Evolutionary conservation across 2,888 invertebrate genomes (phyloP), one percentile per base, ranked within the genome.

Genomic region (Norana najaformis): DNA sequence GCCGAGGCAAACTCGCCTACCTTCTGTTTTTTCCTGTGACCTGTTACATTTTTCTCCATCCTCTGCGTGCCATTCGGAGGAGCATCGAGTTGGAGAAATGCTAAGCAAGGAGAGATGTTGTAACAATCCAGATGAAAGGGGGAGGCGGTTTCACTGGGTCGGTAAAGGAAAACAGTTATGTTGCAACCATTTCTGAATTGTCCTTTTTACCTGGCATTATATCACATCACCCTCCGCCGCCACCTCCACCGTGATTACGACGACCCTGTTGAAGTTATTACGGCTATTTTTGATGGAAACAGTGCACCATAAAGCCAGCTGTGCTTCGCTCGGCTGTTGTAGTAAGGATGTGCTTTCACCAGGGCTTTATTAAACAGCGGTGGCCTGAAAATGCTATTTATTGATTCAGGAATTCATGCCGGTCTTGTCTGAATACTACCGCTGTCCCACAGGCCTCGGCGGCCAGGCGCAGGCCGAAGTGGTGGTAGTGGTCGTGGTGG

Each of bases 311-410:
- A 69, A 69, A 69, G n/a, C 6, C 69, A 1, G 69, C 69, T 69
- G 69, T n/a, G 69, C 69, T 30, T 69, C n/a, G n/a, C 69, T 69
- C 0, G 69, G 69, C 69, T 69, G 69, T 16, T n/a, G 69, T 69
- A 69, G 69, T 69, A 69, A 69, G n/a, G 69, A 69, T n/a, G 36
- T 85, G 85, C 85, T 16, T 37, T 23, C 85, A 34, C 37, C 85
- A 36, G 36, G 85, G 37, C 85, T 85, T 85, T 85, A 85, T 85
- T 85, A 85, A 85, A 85, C 37, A 37, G 85, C 30, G 35, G 85
- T 85, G 85, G 85, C 85, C 36, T 85, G 11, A 85, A 53, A 85
- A 37, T 85, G 85, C 85, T 85, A 85, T 85, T 85, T 85, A 85
- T 85, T 85, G 85, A 85, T 85, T 85, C 85, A 36, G 85, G 85